A percentile compares a stretch with the other conserved stretches of the same genome.
Conservation (phyloP, 2,113 vertebrate species). For the Holacanthus passer region DNA sequence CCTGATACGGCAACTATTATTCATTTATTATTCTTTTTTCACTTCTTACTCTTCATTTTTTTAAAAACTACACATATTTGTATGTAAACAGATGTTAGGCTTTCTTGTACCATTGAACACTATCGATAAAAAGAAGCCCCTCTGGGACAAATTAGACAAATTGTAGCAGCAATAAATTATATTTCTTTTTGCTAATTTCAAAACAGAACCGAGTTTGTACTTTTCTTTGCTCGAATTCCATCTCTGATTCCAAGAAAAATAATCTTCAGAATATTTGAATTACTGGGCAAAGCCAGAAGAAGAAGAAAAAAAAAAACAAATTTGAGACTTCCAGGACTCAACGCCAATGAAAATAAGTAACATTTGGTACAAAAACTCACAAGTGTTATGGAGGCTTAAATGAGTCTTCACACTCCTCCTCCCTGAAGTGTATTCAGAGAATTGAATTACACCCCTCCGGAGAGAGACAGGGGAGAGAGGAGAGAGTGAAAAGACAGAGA, state of each 20-base stretch:
- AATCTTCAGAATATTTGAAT: conserved; percentile 66
- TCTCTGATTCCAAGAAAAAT: conserved; percentile 63
- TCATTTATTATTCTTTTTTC: conserved; percentile 45
- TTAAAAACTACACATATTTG: conserved; percentile 1
- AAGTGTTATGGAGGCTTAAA: conserved; percentile 76
- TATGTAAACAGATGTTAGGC: conserved; percentile 7
- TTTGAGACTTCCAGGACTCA: conserved; percentile 54
- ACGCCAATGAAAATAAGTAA: conserved; percentile 73
- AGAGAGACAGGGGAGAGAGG: conserved; percentile 47
- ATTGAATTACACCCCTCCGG: conserved; percentile 78
- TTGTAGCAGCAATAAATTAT: conserved; percentile 22
- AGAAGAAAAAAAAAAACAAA: too few relatives aligned
- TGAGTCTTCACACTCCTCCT: conserved; percentile 76
- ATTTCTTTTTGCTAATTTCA: conserved; percentile 30
- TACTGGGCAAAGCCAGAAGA: conserved; percentile 55
- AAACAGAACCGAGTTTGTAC: conserved; percentile 27
- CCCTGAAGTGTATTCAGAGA: conserved; percentile 75
- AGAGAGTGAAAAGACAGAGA: conserved; percentile 11
- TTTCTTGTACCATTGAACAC: conserved; percentile 17
- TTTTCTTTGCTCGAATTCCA: conserved; percentile 25
- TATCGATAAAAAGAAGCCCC: background rate
- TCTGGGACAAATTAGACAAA: conserved; percentile 29
- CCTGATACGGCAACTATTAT: conserved; percentile 54
- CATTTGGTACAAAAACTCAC: conserved; percentile 75
- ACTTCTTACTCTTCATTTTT: conserved; percentile 30